Evolutionary conservation across 2,888 invertebrate species (phyloP).

Genomic region (Marasmarcha lunaedactyla): DNA sequence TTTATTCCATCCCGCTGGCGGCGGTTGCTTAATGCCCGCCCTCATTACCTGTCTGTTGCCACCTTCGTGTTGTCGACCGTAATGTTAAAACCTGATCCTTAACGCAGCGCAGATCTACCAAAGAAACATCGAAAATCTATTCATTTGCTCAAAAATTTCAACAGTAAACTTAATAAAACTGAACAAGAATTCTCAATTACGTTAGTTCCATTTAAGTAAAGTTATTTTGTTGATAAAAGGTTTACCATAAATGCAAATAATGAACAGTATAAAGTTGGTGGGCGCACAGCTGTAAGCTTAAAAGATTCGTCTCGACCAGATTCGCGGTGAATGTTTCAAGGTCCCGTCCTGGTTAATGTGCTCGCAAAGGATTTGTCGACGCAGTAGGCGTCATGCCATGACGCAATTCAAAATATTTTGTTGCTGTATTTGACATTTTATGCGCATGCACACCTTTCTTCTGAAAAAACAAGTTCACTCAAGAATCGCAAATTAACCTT

Average conservation of each 20-base stretch:
- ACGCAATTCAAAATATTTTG: constrained; percentile 40
- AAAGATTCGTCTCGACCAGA: constrained; percentile 58
- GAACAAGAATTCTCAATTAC: constrained; percentile 1
- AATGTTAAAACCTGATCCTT: no score
- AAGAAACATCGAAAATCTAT: no score
- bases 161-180: neutral
- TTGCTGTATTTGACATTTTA: constrained; percentile 21
- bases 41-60: constrained; percentile 32
- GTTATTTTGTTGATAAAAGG: neutral
- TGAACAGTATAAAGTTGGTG: constrained; percentile 37
- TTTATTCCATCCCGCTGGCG: constrained; percentile 40
- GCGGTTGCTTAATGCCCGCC: constrained; percentile 37
- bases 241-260: constrained; percentile 15
- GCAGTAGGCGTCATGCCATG: constrained; percentile 48
- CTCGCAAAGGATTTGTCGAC: constrained; percentile 62
- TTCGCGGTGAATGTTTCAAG: constrained; percentile 65
- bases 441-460: constrained; percentile 11
- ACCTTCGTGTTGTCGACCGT: no score
- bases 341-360: constrained; percentile 57
- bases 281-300: constrained; percentile 44
- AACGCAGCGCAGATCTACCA: no score
- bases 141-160: neutral
- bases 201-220: neutral
- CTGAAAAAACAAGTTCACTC: no score
- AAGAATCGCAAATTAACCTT: no score